A percentile compares a stretch with the other conserved stretches of the same genome.
phyloP scores from a whole-genome alignment of 2,888 invertebrate genomes.

The Philopedon plagiatum region DNA sequence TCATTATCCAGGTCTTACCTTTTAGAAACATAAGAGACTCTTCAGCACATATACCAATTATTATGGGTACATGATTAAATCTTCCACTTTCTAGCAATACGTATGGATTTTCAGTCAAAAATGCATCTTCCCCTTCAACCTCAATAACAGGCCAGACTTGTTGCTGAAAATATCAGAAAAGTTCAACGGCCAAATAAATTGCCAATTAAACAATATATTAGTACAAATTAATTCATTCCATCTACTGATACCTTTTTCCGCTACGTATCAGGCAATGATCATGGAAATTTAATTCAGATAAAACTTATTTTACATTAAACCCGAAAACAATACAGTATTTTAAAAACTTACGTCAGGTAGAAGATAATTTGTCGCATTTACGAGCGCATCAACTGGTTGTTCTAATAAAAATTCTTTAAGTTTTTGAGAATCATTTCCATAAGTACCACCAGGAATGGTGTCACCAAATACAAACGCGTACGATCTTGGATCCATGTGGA shows the following conservation, averaged over 20 bases:
- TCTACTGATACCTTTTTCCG: no score
- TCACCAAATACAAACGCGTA: conserved; percentile 2
- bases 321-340: no score
- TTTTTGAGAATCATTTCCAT: conserved; percentile 11
- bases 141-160: conserved; percentile 1
- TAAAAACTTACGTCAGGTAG: background rate
- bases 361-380: conserved; percentile 1
- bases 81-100: background rate
- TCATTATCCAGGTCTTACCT: no score
- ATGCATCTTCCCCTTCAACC: conserved; percentile 15
- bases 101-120: background rate
- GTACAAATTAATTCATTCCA: no score
- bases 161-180: background rate
- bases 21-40: background rate
- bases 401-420: conserved; percentile 17
- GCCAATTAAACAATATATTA: no score
- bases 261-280: no score
- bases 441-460: conserved; percentile 1
- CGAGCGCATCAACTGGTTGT: background rate
- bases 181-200: no score
- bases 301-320: no score
- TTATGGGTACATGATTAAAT: conserved; percentile 12
- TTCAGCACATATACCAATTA: conserved; percentile 6
- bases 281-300: no score
- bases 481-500: background rate